Evolutionary conservation across 1,140 invertebrate species (phyloP).

Genomic region (Brachionus sp.): DNA sequence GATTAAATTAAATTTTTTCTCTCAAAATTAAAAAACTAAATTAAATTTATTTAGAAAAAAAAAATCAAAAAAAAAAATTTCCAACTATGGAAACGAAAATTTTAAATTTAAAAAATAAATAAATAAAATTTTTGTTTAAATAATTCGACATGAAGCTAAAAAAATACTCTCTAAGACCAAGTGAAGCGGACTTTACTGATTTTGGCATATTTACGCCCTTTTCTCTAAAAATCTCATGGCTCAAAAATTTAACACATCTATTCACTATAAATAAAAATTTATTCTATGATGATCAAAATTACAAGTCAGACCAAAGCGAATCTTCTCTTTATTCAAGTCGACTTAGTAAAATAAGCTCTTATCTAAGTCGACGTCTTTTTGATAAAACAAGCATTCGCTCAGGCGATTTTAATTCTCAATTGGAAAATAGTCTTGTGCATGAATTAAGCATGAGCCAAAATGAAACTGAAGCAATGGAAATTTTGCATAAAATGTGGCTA

Average conservation of each 20-base stretch:
- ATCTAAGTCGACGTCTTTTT: neutral
- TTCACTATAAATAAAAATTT: neutral
- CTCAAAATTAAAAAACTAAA: too few species aligned
- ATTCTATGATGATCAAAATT: too few species aligned
- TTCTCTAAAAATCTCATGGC: neutral
- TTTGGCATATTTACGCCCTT: neutral
- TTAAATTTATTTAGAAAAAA: too few species aligned
- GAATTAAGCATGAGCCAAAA: neutral
- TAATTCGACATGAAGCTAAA: neutral
- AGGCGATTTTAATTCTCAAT: neutral
- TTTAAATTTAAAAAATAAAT: neutral
- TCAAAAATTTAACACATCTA: neutral
- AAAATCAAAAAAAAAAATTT: too few species aligned
- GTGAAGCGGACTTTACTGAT: neutral
- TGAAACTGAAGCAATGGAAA: slow-evolving; percentile 4
- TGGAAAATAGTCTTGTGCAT: neutral
- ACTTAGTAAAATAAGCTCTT: neutral
- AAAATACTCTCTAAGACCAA: neutral
- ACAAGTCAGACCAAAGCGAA: neutral
- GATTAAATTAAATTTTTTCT: too few species aligned
- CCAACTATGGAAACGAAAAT: neutral
- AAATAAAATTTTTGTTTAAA: neutral
- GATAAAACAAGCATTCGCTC: neutral
- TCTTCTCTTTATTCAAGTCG: neutral
- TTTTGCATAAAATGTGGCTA: neutral